Evolutionary conservation across 2,888 invertebrate species (phyloP).

Genomic region (Terebella lapidaria): DNA sequence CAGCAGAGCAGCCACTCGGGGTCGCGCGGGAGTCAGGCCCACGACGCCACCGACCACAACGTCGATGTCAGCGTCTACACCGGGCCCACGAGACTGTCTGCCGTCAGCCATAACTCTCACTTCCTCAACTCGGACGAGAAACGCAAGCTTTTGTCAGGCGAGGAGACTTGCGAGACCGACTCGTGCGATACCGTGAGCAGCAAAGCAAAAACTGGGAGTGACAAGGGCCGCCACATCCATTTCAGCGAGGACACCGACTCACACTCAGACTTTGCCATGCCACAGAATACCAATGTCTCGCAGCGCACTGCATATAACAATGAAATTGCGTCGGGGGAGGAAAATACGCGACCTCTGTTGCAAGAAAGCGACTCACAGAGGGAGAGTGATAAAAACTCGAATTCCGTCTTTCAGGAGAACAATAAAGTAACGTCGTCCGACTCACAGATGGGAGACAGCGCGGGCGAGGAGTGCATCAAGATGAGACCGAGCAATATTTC

Average conservation of each 20-base stretch:
- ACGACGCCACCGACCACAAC: background rate
- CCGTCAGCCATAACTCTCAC: conserved; percentile 2
- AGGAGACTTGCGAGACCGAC: conserved; percentile 23
- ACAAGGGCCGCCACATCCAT: conserved; percentile 3
- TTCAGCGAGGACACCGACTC: conserved; percentile 20
- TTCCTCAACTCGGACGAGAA: conserved; percentile 24
- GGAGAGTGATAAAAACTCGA: conserved; percentile 7
- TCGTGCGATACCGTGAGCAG: conserved; percentile 11
- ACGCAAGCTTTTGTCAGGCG: conserved; percentile 28
- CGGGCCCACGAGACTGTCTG: background rate
- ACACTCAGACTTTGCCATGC: no score
- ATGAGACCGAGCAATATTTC: no score
- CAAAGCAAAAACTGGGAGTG: background rate
- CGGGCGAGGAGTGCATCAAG: background rate
- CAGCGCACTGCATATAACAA: background rate
- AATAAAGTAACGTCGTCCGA: background rate
- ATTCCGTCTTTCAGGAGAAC: background rate
- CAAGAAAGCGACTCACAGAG: conserved; percentile 18
- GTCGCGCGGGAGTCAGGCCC: background rate
- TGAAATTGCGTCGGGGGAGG: conserved; percentile 1
- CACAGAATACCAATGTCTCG: background rate
- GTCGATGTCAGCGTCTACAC: background rate
- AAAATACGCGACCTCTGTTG: conserved; percentile 14
- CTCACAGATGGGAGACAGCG: background rate
- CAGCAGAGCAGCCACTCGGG: background rate